Base-by-base conservation (phyloP, 1,140 invertebrate species). In the Bathynomus jamesi region DNA sequence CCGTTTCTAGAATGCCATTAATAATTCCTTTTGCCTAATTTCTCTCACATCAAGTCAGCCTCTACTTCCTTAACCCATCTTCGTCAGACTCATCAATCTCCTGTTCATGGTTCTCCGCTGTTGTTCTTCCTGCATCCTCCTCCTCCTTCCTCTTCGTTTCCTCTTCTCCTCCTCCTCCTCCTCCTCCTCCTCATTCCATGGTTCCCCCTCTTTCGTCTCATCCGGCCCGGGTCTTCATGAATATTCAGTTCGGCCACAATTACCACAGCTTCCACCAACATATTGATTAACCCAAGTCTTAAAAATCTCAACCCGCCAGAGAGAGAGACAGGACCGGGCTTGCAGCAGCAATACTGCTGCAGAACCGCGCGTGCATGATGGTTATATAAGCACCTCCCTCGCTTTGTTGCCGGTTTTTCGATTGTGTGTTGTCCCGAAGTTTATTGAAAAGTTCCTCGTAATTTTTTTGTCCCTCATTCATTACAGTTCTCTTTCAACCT, bases 201-300 rank as follows among this genome's bases (percentile, higher is more conserved):
- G 21, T 21, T 32, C 24, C 21, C 30, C 69, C 28, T 46, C 31
- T 28, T 17, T 10, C n/a, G 24, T 30, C 31, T 61, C 53, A 40
- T 60, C 66, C 65, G 60, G 30, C 65, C 32, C 60, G 27, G 28
- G 28, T 61, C 28, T 53, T 73, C 72, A 73, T 73, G 72, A 73
- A 73, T 73, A 73, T 73, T 69, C 72, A 70, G 68, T 25, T 61
- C 40, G 10, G 62, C 72, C 72, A 66, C 72, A 73, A 73, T 73
- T 73, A 73, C 72, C 72, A 28, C 72, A 73, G 72, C 72, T 70
- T 73, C 72, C 72, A 73, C 72, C 72, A 73, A 73, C 72, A 73
- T 73, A 73, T 73, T 73, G 72, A 73, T 73, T 73, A 73, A 73
- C 72, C 68, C 68, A 10, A 64, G 72, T 73, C 72, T 73, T 67